Conservation (phyloP, 2,113 vertebrate species). For the Leptosomus discolor region DNA sequence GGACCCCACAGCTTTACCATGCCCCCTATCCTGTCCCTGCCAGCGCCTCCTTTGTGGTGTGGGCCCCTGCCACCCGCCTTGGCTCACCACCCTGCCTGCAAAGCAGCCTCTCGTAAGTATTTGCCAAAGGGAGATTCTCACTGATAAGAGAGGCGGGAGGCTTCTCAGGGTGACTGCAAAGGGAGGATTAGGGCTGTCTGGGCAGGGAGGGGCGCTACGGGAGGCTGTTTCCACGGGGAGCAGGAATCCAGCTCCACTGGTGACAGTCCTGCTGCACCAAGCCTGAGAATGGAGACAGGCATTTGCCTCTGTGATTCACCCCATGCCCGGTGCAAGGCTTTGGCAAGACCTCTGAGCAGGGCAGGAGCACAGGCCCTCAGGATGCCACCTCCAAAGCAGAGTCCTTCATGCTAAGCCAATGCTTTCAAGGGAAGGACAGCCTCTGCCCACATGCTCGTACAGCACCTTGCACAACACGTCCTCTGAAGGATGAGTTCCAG, state of each 20-base stretch:
- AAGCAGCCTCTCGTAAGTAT: slow-evolving; percentile 53
- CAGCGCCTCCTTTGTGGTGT: rapidly evolving
- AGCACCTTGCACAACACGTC: not conserved
- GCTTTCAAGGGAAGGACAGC: not conserved
- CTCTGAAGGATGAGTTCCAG: not conserved
- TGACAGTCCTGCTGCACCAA: not conserved
- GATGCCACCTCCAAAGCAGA: not conserved
- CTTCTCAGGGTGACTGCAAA: slow-evolving; percentile 53
- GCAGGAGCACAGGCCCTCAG: not conserved
- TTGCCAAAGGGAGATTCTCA: slow-evolving; percentile 62
- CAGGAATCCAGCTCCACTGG: slow-evolving; percentile 70
- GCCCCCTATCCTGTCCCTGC: not conserved
- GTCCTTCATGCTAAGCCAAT: rapidly evolving
- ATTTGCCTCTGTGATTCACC: rapidly evolving
- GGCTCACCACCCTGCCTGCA: not conserved
- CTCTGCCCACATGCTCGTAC: not conserved
- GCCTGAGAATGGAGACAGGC: rapidly evolving
- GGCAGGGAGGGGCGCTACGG: slow-evolving; percentile 32
- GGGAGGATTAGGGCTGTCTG: slow-evolving; percentile 67
- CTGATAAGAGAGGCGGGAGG: slow-evolving; percentile 64
- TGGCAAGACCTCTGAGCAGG: not conserved
- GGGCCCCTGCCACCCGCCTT: not conserved
- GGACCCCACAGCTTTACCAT: rapidly evolving
- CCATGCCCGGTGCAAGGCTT: rapidly evolving
- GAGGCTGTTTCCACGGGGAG: slow-evolving; percentile 74